phyloP scores from a whole-genome alignment of 2,888 invertebrate genomes.

The Salpingus planirostris region DNA sequence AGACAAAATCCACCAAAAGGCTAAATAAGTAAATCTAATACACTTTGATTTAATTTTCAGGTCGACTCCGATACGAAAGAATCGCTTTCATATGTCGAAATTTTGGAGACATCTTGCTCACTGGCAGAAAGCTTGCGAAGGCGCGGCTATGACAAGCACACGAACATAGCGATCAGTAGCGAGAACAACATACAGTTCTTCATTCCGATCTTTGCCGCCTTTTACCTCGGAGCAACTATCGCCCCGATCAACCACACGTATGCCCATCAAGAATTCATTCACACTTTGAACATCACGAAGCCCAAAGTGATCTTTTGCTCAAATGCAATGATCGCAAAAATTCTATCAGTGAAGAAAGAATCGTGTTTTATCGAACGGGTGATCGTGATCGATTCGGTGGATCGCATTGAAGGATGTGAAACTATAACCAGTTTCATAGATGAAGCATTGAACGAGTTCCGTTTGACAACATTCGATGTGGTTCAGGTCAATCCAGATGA shows the following conservation, averaged over 20 bases:
- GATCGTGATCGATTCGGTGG: conserved; percentile 38
- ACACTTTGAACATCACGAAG: conserved; percentile 53
- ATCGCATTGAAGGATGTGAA: conserved; percentile 35
- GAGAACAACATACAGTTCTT: conserved; percentile 27
- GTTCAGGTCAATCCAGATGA: conserved; percentile 71
- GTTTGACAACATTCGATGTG: conserved; percentile 66
- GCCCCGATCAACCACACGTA: conserved; percentile 27
- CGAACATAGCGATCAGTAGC: conserved; percentile 24
- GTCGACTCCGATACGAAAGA: conserved; percentile 22
- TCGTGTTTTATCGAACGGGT: no score
- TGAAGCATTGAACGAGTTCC: no score
- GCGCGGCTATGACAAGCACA: conserved; percentile 18
- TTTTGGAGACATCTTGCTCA: conserved; percentile 21
- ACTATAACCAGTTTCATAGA: no score
- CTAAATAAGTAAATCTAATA: no score
- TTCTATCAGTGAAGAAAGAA: no score
- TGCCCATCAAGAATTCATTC: conserved; percentile 31
- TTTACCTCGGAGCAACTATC: conserved; percentile 23
- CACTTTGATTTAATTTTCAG: no score
- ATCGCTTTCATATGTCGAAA: conserved; percentile 18
- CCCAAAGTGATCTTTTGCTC: conserved; percentile 60
- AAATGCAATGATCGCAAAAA: no score
- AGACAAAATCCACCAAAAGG: no score
- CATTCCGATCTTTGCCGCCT: conserved; percentile 23
- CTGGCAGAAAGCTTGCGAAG: conserved; percentile 22